Conservation (phyloP, 1,140 invertebrate genomes). For the Batillaria attramentaria region DNA sequence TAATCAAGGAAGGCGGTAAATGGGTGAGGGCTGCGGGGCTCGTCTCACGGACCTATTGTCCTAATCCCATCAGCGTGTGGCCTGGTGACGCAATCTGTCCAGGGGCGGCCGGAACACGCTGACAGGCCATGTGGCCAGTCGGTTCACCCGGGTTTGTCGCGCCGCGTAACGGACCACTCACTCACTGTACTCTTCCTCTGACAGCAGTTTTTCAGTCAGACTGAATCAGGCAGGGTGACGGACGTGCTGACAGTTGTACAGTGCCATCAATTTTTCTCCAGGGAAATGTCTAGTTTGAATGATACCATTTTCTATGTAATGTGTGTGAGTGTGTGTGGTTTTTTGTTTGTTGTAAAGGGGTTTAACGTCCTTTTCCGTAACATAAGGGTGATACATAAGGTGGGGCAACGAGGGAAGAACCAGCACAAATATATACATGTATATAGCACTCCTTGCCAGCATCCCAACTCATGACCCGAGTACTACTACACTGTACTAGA, state of each 20-base stretch:
- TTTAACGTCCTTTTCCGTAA: no score
- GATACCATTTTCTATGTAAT: slow-evolving; percentile 6
- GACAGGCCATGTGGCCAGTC: no score
- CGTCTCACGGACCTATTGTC: background rate
- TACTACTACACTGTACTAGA: no score
- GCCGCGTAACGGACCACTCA: background rate
- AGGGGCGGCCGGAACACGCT: background rate
- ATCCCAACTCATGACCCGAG: no score
- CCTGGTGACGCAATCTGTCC: background rate
- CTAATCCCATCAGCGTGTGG: background rate
- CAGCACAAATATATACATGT: background rate
- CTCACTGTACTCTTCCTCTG: background rate
- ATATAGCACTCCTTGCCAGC: no score
- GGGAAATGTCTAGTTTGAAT: background rate
- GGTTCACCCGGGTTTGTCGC: background rate
- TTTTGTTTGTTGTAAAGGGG: no score
- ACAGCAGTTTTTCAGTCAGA: background rate
- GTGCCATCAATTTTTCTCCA: no score
- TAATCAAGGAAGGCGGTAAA: background rate
- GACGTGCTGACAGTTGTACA: no score
- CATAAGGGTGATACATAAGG: background rate
- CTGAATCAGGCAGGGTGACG: background rate
- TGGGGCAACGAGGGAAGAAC: background rate
- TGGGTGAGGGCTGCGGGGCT: background rate
- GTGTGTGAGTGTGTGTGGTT: slow-evolving; percentile 1